Base-by-base conservation (phyloP, 2,888 invertebrate genomes). In the Acanthococcus lagerstroemiae region DNA sequence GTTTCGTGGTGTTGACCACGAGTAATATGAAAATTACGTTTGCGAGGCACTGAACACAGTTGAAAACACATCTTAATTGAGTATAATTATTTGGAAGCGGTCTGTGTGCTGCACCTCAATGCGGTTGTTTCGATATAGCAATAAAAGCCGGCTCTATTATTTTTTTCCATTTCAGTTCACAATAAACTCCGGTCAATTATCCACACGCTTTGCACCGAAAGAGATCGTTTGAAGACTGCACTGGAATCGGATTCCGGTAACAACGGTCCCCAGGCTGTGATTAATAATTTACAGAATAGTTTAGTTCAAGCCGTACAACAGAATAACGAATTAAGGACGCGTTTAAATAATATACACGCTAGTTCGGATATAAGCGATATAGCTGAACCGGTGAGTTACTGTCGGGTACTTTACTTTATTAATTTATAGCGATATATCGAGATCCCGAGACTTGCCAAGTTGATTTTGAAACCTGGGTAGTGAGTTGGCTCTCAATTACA, bases 291-390 rank as follows among this genome's bases (percentile, higher is more conserved):
- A 4, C 75, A 85, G 0, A 80, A 80, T 61, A 82, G 83, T 73
- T 80, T 86, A 55, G 79, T 79, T 68, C 81, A 86, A 70, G 85
- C 86, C 0, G 74, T 87, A 67, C 85, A 87, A 69, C 88, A 88
- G 77, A 89, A 89, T 77, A 81, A 82, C 68, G 87, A 88, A 73
- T 78, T 89, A 71, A 82, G 84, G 72, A 77, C 78, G 73, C 78
- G 84, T 48, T 77, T 86, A 70, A 78, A 81, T 66, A 79, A 81
- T 72, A 82, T 84, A 70, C 83, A 84, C 76, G 82, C 83, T 75
- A 79, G 81, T 1, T 82, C 84, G 4, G 84, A 84, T 75, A 75
- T 84, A 66, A 79, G 81, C 0, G 84, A 84, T 74, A 75, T 84
- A 68, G 79, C 82, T 0, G 83, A 83, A 70, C 77, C 77, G 69